phyloP scores from a whole-genome alignment of 2,888 invertebrate genomes.

The Noctua pronuba region DNA sequence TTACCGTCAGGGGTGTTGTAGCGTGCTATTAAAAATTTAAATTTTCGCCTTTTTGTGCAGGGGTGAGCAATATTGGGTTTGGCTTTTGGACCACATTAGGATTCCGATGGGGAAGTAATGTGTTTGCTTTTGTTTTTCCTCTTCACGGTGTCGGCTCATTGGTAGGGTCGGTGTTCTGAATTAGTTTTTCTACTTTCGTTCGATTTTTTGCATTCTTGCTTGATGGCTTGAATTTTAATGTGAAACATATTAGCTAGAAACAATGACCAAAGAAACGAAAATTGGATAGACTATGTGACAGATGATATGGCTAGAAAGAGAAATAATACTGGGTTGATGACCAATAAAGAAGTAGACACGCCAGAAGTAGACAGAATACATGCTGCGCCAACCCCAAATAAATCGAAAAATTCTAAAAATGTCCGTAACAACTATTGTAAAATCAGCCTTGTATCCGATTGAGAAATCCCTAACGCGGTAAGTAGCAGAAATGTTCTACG shows the following conservation, averaged over 20 bases:
- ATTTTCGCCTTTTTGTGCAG: slow-evolving; percentile 37
- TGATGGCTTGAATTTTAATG: slow-evolving; percentile 33
- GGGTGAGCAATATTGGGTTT: slow-evolving; percentile 42
- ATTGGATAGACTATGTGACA: background rate
- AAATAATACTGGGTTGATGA: background rate
- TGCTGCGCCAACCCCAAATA: background rate
- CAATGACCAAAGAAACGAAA: background rate
- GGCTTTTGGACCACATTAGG: slow-evolving; percentile 42
- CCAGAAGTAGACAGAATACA: background rate
- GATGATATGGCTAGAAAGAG: background rate
- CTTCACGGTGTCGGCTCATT: slow-evolving; percentile 11
- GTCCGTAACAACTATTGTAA: background rate
- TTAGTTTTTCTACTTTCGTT: slow-evolving; percentile 28
- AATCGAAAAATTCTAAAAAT: background rate
- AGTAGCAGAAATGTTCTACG: background rate
- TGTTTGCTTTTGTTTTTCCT: slow-evolving; percentile 39
- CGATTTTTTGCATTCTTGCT: background rate
- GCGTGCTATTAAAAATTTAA: slow-evolving; percentile 59
- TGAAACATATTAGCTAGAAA: background rate
- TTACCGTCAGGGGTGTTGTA: slow-evolving; percentile 67
- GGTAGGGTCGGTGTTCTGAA: slow-evolving; percentile 16
- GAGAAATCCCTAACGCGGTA: slow-evolving; percentile 14
- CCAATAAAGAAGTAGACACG: background rate
- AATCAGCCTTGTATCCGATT: background rate
- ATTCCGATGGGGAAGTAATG: slow-evolving; percentile 42